phyloP scores from a whole-genome alignment of 92 coral and sea anemone species.

The Zoanthus sociatus region DNA sequence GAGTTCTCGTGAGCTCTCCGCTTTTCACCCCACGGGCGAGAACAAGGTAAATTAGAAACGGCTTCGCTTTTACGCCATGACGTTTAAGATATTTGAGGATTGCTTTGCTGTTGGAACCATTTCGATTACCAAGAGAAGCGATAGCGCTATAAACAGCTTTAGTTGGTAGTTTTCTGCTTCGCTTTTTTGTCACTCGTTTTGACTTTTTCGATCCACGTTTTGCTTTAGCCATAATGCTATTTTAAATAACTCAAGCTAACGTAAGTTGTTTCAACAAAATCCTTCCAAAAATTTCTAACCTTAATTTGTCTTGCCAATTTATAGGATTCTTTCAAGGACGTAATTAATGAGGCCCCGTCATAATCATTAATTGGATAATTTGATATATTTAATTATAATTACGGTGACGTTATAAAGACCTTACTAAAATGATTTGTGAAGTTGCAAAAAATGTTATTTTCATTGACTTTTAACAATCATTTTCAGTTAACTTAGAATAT shows the following conservation, averaged over 20 bases:
- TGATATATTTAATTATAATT: too few relatives aligned
- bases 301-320: conserved; percentile 19
- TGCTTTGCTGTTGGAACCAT: conserved; percentile 48
- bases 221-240: conserved; percentile 32
- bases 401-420: too few relatives aligned
- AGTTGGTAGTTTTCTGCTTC: conserved; percentile 42
- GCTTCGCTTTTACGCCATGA: conserved; percentile 19
- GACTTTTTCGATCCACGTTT: conserved; percentile 30
- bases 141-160: conserved; percentile 34
- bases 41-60: conserved; percentile 31
- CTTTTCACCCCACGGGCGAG: conserved; percentile 51
- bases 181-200: conserved; percentile 17
- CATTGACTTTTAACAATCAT: background rate
- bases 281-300: background rate
- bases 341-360: conserved; percentile 23
- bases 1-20: conserved; percentile 28
- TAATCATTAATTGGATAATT: conserved; percentile 9
- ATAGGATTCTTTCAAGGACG: conserved; percentile 11
- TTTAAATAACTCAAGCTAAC: background rate
- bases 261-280: conserved; percentile 24
- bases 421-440: too few relatives aligned
- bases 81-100: conserved; percentile 30
- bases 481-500: too few relatives aligned
- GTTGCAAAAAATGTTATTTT: too few relatives aligned
- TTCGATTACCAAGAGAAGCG: conserved; percentile 40